Evolutionary conservation across 2,113 vertebrate genomes (phyloP), one percentile per base, ranked within the genome.

Genomic region (Myotis brandtii): DNA sequence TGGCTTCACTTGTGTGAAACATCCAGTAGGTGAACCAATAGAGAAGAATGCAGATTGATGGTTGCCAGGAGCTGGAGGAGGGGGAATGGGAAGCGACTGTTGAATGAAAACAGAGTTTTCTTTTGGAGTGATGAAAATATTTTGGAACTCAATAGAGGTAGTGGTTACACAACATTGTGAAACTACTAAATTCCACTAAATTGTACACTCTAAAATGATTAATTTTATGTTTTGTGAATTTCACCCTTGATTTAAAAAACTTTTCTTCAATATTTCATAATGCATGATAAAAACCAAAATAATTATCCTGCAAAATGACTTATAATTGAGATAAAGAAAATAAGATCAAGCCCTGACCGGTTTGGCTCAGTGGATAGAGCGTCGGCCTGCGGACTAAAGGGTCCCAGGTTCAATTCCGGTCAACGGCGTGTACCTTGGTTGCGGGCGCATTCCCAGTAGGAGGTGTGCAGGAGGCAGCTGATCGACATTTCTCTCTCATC

Each of bases 21-120:
- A 5, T 43, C 43, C 43, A 54, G 9, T 0, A 30, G 43, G 37
- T 0, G 14, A 34, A 59, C 6, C 32, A 0, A 34, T 1, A 11
- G 37, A n/a, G 37, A 56, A 37, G 17, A 46, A 4, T 11, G 7
- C 37, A 37, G 12, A 11, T 0, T 2, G 37, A 50, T 5, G 67
- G n/a, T 32, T 27, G 25, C 54, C 9, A 14, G 56, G 30, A 32
- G 12, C 34, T 34, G 34, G 21, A 27, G 50, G 37, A 21, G 25
- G 37, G 11, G 7, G 0, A 2, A 3, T 0, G 3, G 1, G 54
- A 54, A 6, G 13, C 30, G 3, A 23, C 37, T 5, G 14, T 54
- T 69, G 4, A 5, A 8, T 16, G 9, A 34, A 34, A 18, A 13
- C 18, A 66, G 88, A 17, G 34, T 13, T 52, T 81, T 8, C 75